Percentiles rank a stretch among this genome's conserved stretches.
phyloP scores from a whole-genome alignment of 2,888 invertebrate species.

The Cephus rjabovi region DNA sequence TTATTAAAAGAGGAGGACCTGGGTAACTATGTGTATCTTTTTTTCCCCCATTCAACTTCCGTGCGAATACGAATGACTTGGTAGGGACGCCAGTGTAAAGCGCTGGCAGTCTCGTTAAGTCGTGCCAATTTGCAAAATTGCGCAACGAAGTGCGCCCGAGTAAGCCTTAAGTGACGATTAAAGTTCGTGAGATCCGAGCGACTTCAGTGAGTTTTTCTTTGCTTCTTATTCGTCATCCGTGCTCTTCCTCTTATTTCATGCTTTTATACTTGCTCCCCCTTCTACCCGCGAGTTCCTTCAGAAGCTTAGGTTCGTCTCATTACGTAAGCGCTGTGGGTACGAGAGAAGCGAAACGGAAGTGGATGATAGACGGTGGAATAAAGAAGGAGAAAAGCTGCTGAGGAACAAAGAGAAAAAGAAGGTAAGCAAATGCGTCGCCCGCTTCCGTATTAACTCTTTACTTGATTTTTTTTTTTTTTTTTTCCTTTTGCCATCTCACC shows the following conservation, averaged over 20 bases:
- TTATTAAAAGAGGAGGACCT: not conserved
- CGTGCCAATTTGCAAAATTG: slow-evolving; percentile 23
- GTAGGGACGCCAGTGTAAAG: not conserved
- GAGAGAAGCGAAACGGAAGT: not conserved
- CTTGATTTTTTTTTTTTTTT: not conserved
- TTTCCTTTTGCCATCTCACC: not conserved
- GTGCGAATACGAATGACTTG: not conserved
- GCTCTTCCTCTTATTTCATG: not conserved
- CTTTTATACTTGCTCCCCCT: not conserved
- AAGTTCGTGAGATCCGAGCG: slow-evolving; percentile 13
- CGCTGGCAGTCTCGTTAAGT: not conserved
- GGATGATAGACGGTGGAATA: not conserved
- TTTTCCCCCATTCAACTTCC: not conserved
- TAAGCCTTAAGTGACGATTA: slow-evolving; percentile 36
- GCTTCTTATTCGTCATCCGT: not conserved
- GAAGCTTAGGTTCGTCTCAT: slow-evolving; percentile 15
- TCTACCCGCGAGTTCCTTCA: not conserved
- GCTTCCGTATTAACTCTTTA: not conserved
- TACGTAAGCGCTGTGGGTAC: not conserved
- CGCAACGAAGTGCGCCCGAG: slow-evolving; percentile 20
- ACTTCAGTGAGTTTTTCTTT: slow-evolving; percentile 9
- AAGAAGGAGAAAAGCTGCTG: not conserved
- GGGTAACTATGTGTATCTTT: not conserved
- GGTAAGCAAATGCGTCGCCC: not conserved
- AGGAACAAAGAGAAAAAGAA: not conserved